Conservation (phyloP, 2,888 invertebrate species). For the Hartigia nigra region DNA sequence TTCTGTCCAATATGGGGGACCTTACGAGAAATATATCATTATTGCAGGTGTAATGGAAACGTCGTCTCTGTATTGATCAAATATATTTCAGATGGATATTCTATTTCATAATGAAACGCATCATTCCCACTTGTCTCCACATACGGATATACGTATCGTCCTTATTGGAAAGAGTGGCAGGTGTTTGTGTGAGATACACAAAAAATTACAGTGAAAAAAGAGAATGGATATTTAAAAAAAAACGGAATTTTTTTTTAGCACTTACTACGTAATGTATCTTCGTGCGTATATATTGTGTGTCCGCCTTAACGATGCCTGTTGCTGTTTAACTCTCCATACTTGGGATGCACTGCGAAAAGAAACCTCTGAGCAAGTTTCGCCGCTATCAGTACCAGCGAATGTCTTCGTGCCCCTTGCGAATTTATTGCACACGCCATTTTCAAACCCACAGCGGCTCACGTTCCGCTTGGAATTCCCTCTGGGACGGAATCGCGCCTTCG, state of each 20-base stretch:
- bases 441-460: conserved; percentile 25
- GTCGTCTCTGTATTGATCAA: background rate
- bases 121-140: background rate
- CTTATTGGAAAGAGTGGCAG: background rate
- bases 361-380: conserved; percentile 31
- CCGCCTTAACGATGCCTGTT: conserved; percentile 21
- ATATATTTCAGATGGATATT: background rate
- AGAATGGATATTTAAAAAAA: background rate
- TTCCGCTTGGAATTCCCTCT: conserved; percentile 34
- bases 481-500: conserved; percentile 9
- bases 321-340: conserved; percentile 31
- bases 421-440: conserved; percentile 41
- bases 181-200: background rate
- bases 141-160: background rate
- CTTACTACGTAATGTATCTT: background rate
- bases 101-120: background rate
- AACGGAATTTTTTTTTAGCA: background rate
- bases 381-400: conserved; percentile 39
- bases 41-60: background rate
- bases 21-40: background rate
- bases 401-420: conserved; percentile 33
- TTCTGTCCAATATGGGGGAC: background rate
- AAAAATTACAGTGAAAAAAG: background rate
- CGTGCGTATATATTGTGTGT: background rate
- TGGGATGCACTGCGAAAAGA: conserved; percentile 30